These are phyloP conservation scores for Synanthedon formicaeformis DNA, from an alignment of 2,888 invertebrate species.

Conservation along the genomic window DNA sequence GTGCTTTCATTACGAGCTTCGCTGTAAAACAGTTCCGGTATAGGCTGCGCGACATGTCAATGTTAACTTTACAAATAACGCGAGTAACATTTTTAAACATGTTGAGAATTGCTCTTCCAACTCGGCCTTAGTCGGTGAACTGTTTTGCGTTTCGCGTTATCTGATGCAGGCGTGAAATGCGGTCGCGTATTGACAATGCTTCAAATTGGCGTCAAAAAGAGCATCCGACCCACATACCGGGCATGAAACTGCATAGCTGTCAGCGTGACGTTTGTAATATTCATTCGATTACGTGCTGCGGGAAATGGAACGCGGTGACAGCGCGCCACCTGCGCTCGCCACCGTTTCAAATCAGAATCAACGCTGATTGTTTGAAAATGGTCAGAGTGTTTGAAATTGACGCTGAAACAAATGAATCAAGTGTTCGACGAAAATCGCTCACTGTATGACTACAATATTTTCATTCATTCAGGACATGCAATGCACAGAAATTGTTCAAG, in stretches of 20 bases:
- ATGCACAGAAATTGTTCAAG: neutral
- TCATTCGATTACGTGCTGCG: constrained; percentile 61
- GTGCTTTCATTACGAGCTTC: constrained; percentile 63
- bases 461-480: neutral
- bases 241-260: constrained; percentile 49
- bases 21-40: constrained; percentile 44
- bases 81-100: constrained; percentile 24
- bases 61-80: constrained; percentile 24
- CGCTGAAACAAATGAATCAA: constrained; percentile 39
- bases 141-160: neutral
- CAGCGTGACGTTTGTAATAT: constrained; percentile 63
- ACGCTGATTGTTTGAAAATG: constrained; percentile 31
- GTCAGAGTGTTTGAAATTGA: constrained; percentile 11
- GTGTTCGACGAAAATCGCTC: constrained; percentile 13
- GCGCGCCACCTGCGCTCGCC: constrained; percentile 44
- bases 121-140: neutral
- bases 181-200: constrained; percentile 24
- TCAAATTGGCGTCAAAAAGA: constrained; percentile 48
- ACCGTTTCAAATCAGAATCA: constrained; percentile 17
- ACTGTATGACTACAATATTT: neutral
- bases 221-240: constrained; percentile 49
- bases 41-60: constrained; percentile 38
- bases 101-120: neutral
- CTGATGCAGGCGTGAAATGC: neutral
- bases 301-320: constrained; percentile 59